A percentile compares a stretch with the other conserved stretches of the same genome.
phyloP scores from a whole-genome alignment of 2,113 vertebrate genomes.

The Barnardius zonarius region DNA sequence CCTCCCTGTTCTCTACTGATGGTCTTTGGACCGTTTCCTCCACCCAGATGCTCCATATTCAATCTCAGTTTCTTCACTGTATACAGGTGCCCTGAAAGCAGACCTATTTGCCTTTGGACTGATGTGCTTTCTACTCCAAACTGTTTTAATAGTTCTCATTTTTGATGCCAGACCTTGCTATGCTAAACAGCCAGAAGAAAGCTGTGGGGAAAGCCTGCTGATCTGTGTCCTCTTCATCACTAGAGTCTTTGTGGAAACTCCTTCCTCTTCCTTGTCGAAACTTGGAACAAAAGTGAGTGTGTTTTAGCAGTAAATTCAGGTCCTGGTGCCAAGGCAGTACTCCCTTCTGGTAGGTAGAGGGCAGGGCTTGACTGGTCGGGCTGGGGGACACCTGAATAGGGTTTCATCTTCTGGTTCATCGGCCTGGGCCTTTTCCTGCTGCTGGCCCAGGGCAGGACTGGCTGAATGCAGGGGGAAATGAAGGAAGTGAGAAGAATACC shows the following conservation, averaged over 20 bases:
- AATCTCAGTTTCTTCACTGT: background rate
- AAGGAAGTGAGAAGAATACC: background rate
- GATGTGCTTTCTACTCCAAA: background rate
- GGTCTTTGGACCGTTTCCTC: background rate
- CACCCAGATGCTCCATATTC: background rate
- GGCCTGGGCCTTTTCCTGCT: background rate
- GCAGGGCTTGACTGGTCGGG: background rate
- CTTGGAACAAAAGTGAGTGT: background rate
- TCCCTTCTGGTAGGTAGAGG: conserved; percentile 20
- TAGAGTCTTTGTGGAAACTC: background rate
- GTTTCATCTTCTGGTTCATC: background rate
- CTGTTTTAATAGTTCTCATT: background rate
- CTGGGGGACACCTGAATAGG: background rate
- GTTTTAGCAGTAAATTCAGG: background rate
- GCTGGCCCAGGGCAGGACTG: background rate
- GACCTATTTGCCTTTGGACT: background rate
- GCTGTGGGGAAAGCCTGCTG: background rate
- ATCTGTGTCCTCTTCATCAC: background rate
- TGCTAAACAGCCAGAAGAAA: background rate
- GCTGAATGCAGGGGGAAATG: background rate
- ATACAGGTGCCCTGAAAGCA: background rate
- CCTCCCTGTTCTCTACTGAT: background rate
- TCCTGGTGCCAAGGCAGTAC: background rate
- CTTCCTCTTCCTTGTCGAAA: background rate
- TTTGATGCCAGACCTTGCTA: background rate